phyloP scores from a whole-genome alignment of 2,888 invertebrate species.

The Pyrgus malvae region DNA sequence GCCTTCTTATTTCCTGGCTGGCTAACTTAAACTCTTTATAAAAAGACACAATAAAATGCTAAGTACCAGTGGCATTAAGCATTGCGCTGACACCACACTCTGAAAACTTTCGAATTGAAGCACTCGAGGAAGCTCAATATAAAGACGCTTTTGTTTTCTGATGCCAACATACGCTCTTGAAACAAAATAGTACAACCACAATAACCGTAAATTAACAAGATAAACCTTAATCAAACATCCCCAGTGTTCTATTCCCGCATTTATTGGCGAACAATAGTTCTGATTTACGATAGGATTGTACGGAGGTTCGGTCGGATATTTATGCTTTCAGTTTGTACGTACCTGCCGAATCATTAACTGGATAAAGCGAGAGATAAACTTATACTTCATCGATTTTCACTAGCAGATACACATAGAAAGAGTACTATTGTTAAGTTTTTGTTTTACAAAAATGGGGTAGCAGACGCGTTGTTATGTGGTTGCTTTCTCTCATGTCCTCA shows the following conservation, averaged over 20 bases:
- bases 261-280: slow-evolving; percentile 78
- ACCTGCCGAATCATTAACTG: slow-evolving; percentile 41
- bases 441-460: too few species aligned
- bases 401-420: background rate
- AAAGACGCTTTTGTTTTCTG: background rate
- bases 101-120: too few species aligned
- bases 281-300: slow-evolving; percentile 72
- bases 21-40: too few species aligned
- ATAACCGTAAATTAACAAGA: slow-evolving; percentile 76
- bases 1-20: too few species aligned
- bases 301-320: slow-evolving; percentile 58
- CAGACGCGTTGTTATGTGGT: too few species aligned
- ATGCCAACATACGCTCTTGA: slow-evolving; percentile 6
- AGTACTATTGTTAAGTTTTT: too few species aligned
- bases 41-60: too few species aligned
- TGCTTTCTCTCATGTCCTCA: too few species aligned
- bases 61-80: too few species aligned
- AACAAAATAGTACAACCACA: slow-evolving; percentile 40
- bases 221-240: slow-evolving; percentile 79
- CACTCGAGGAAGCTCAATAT: too few species aligned
- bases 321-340: slow-evolving; percentile 46
- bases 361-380: slow-evolving; percentile 22
- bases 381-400: slow-evolving; percentile 13
- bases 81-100: too few species aligned
- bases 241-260: slow-evolving; percentile 74